Evolutionary conservation across 2,113 vertebrate genomes (phyloP), one percentile per base, ranked within the genome.

Genomic region (Anguilla rostrata): DNA sequence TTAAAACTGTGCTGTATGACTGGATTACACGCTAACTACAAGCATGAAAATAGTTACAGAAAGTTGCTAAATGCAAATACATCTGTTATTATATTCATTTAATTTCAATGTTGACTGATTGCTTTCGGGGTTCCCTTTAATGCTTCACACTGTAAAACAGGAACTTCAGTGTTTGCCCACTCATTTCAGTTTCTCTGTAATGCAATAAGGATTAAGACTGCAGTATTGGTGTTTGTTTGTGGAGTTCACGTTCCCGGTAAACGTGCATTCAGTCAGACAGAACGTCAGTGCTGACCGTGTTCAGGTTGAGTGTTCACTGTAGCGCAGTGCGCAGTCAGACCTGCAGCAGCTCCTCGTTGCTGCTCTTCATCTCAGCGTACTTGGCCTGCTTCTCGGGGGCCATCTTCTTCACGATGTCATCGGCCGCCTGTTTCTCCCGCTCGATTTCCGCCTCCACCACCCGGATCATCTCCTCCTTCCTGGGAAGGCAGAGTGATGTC

Each of bases 331-430:
- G 41, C 79, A 41, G 49, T 15, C 85, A 34, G 1, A 98, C 98
- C 97, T 98, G 97, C 3, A 97, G 93, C 4, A 98, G 93, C 39
- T 98, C 96, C 91, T 99, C 97, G 88, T 99, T 99, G 91, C 91
- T 87, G 79, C 91, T 87, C 86, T 97, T 98, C 96, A 97, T 97
- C 81, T 96, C 95, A 88, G 96, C 92, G 41, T 98, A 99, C 84
- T 96, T 97, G 86, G 94, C 91, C 90, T 98, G 98, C 91, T 97
- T 95, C 83, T 96, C 95, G 0, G 94, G 91, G 0, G 97, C 93
- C 97, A 99, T 98, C 12, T 97, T 94, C 93, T 97, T 97, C 43
- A 99, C 92, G 18, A 99, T 96, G 90, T 95, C 95, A 46, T 98
- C 97, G 71, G 97, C 97, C 15, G 95, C 94, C 84, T 94, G 91